phyloP scores from a whole-genome alignment of 2,113 vertebrate genomes.

The Bolborhynchus lineola region DNA sequence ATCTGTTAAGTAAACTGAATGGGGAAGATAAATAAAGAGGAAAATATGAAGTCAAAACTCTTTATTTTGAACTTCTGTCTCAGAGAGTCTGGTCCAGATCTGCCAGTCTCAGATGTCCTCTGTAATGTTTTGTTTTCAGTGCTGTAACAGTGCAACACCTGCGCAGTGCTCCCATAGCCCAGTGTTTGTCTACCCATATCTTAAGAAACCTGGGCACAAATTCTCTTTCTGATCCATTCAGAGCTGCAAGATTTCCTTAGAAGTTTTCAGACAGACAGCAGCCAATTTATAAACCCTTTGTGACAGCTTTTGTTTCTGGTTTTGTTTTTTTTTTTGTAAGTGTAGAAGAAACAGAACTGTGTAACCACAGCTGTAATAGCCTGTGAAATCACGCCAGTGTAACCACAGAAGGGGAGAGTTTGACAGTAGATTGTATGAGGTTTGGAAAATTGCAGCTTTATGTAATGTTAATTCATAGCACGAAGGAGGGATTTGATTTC shows the following conservation, averaged over 20 bases:
- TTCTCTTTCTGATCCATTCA: background rate
- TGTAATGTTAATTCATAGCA: background rate
- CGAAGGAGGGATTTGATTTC: background rate
- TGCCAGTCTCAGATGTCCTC: background rate
- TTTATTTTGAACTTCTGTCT: background rate
- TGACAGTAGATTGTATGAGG: background rate
- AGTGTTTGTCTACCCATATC: too few species aligned
- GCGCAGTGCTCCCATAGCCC: background rate
- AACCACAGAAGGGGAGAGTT: background rate
- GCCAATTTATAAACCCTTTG: background rate
- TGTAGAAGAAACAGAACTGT: background rate
- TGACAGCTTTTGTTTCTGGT: background rate
- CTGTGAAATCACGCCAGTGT: background rate
- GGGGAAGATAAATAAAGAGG: background rate
- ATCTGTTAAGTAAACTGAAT: background rate
- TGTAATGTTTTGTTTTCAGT: background rate
- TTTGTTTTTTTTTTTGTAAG: background rate
- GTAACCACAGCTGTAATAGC: background rate
- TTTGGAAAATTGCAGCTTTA: background rate
- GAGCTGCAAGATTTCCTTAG: background rate
- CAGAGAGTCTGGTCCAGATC: background rate
- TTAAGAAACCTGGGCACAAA: background rate
- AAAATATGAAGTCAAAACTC: background rate
- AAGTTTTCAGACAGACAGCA: background rate
- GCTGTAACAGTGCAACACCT: fast-evolving